phyloP scores from a whole-genome alignment of 2,888 invertebrate species.

The Callosobruchus maculatus region DNA sequence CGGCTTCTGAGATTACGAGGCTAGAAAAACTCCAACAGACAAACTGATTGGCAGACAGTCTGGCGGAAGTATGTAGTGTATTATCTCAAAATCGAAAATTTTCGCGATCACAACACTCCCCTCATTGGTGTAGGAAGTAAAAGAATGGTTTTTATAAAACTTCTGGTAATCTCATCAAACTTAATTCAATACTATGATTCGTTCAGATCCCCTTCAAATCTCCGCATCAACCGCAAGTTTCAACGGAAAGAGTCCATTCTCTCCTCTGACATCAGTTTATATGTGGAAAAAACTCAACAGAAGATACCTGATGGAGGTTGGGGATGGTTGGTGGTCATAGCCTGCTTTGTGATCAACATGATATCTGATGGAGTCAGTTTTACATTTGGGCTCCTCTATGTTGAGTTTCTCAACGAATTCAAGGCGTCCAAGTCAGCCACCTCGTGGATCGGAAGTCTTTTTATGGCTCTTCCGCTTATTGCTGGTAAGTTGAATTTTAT shows the following conservation, averaged over 20 bases:
- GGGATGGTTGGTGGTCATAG: slow-evolving; percentile 87
- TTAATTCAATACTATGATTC: neutral
- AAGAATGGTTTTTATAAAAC: too few relatives aligned
- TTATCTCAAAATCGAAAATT: too few relatives aligned
- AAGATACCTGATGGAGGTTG: slow-evolving; percentile 78
- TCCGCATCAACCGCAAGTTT: slow-evolving; percentile 16
- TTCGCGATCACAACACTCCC: too few relatives aligned
- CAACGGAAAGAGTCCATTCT: slow-evolving; percentile 29
- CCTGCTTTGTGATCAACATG: slow-evolving; percentile 81
- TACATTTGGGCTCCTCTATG: slow-evolving; percentile 86
- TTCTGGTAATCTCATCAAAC: neutral
- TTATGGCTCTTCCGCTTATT: slow-evolving; percentile 60
- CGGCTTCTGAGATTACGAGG: too few relatives aligned
- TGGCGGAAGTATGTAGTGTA: too few relatives aligned
- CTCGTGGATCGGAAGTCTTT: slow-evolving; percentile 50
- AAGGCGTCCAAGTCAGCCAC: slow-evolving; percentile 61
- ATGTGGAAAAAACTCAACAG: slow-evolving; percentile 43
- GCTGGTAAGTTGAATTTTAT: slow-evolving; percentile 42
- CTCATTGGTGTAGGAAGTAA: too few relatives aligned
- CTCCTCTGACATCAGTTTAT: slow-evolving; percentile 28
- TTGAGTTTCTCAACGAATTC: slow-evolving; percentile 64
- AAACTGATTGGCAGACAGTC: too few relatives aligned
- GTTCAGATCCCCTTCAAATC: neutral
- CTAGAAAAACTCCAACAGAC: too few relatives aligned
- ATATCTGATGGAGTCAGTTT: slow-evolving; percentile 92